A percentile compares a stretch with the other conserved stretches of the same genome.
phyloP scores from a whole-genome alignment of 2,888 invertebrate species.

The Andrena camellia region DNA sequence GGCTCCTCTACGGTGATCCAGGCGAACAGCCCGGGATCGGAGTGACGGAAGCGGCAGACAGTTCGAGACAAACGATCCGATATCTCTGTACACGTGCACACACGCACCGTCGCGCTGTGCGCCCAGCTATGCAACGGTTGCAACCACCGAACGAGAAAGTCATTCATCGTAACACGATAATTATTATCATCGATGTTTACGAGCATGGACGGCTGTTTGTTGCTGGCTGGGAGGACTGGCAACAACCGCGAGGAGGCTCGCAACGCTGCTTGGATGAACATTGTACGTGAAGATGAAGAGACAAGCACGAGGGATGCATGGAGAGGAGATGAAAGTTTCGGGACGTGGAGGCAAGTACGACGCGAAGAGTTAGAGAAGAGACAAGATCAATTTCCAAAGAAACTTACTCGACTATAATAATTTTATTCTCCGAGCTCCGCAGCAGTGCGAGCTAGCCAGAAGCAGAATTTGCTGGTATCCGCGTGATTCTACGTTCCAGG shows the following conservation, averaged over 20 bases:
- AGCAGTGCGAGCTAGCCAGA: neutral
- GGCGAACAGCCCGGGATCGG: constrained; percentile 44
- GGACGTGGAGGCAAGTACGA: too few species aligned
- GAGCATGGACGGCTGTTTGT: neutral
- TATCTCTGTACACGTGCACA: constrained; percentile 51
- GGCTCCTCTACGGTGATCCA: constrained; percentile 57
- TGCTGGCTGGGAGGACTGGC: neutral
- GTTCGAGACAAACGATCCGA: constrained; percentile 74
- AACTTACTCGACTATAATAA: neutral
- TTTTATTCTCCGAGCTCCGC: neutral
- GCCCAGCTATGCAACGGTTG: neutral
- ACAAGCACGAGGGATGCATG: neutral
- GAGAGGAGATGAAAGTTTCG: too few species aligned
- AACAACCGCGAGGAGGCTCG: constrained; percentile 14
- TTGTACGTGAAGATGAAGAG: neutral
- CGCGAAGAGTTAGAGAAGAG: too few species aligned
- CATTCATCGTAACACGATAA: constrained; percentile 59
- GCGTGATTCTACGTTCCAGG: constrained; percentile 30
- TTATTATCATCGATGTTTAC: constrained; percentile 54
- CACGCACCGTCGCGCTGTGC: neutral
- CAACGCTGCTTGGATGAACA: constrained; percentile 7
- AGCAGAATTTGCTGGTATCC: neutral
- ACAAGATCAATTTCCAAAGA: neutral
- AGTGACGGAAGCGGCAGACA: constrained; percentile 73
- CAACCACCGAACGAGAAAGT: constrained; percentile 51